Conservation (phyloP, 2,888 invertebrate genomes). For the Lacanobia wlatinum region DNA sequence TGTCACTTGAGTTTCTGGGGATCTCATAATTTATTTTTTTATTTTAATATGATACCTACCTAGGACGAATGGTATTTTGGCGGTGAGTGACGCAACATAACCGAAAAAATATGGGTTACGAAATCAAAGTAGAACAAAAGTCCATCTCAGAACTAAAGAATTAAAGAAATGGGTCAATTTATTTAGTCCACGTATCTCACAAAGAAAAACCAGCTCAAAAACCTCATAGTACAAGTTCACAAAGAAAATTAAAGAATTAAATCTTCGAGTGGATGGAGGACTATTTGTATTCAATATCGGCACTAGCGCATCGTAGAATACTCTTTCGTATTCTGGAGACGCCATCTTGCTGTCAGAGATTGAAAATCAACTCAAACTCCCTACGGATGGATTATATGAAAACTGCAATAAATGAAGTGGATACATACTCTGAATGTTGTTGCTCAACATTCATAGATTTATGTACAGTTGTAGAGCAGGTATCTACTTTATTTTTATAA, state of each 20-base stretch:
- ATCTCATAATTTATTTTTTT: too few relatives aligned
- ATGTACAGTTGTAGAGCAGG: too few relatives aligned
- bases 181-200: not conserved
- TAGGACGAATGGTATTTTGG: too few relatives aligned
- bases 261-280: conserved; percentile 31
- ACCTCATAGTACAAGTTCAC: not conserved
- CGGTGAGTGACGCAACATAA: too few relatives aligned
- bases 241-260: not conserved
- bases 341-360: conserved; percentile 52
- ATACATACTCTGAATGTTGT: not conserved
- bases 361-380: conserved; percentile 58
- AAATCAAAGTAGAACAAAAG: not conserved
- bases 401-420: conserved; percentile 28
- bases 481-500: too few relatives aligned
- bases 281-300: conserved; percentile 53
- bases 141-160: not conserved
- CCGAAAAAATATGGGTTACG: too few relatives aligned
- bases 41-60: too few relatives aligned
- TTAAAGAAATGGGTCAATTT: not conserved
- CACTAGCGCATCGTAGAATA: not conserved
- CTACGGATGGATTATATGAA: conserved; percentile 45
- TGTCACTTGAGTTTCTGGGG: too few relatives aligned
- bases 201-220: not conserved
- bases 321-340: conserved; percentile 52
- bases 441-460: too few relatives aligned